phyloP scores from a whole-genome alignment of 2,888 invertebrate genomes.

The Cerastis rubricosa region DNA sequence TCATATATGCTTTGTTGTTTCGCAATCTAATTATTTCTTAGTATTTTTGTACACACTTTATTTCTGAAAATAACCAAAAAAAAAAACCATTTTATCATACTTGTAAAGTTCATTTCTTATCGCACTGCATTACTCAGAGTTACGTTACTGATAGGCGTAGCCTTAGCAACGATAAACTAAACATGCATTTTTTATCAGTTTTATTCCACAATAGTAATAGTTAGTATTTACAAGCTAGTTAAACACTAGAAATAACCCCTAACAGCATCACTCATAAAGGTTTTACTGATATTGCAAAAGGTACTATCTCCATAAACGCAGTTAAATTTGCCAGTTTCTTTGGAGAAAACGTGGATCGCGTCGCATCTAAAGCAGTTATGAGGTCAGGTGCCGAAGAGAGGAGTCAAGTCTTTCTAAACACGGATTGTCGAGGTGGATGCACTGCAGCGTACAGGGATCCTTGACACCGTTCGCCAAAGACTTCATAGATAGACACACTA shows the following conservation, averaged over 20 bases:
- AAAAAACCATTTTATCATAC: conserved; percentile 18
- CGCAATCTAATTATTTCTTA: conserved; percentile 14
- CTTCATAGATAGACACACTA: conserved; percentile 46
- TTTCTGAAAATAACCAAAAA: not conserved
- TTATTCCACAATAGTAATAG: conserved; percentile 4
- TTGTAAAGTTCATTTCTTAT: conserved; percentile 37
- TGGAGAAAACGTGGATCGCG: conserved; percentile 52
- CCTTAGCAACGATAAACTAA: conserved; percentile 29
- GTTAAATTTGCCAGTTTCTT: conserved; percentile 34
- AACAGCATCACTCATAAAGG: conserved; percentile 26
- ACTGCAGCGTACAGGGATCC: conserved; percentile 71
- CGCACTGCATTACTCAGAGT: conserved; percentile 16
- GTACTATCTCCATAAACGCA: conserved; percentile 38
- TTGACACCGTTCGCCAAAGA: conserved; percentile 78
- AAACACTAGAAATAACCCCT: conserved; percentile 16
- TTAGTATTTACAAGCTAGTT: conserved; percentile 8
- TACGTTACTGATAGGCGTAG: conserved; percentile 13
- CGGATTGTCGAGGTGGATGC: conserved; percentile 69
- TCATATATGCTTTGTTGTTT: not conserved
- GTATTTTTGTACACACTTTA: conserved; percentile 11
- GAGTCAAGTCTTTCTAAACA: conserved; percentile 73
- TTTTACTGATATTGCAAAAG: conserved; percentile 48
- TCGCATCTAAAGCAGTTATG: conserved; percentile 62
- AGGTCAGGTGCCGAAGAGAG: conserved; percentile 69
- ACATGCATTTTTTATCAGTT: conserved; percentile 29